Percentiles rank a stretch among this genome's conserved stretches.
Conservation (phyloP, 2,888 invertebrate species). For the Orthonychiurus folsomi region DNA sequence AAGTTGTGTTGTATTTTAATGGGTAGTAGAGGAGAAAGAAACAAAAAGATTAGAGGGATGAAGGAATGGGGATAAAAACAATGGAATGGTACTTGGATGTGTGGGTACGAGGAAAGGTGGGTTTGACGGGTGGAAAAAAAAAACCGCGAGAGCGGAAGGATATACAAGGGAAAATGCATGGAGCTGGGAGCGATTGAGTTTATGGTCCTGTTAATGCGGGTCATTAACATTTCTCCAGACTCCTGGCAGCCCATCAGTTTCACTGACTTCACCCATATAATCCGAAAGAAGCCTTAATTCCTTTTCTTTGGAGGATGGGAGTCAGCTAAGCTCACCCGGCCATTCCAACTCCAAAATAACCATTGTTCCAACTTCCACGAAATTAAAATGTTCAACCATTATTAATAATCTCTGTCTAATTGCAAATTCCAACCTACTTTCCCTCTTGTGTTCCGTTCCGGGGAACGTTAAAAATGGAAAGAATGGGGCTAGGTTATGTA, state of each 20-base stretch:
- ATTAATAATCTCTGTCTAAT: background rate
- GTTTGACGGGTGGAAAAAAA: background rate
- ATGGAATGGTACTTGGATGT: too few species aligned
- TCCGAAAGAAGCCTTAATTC: too few species aligned
- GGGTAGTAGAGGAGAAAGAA: background rate
- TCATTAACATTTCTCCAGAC: background rate
- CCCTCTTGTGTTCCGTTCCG: too few species aligned
- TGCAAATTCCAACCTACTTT: background rate
- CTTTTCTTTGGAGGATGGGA: too few species aligned
- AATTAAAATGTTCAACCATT: background rate
- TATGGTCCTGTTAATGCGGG: slow-evolving; percentile 1
- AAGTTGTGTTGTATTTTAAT: too few species aligned
- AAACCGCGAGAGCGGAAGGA: background rate
- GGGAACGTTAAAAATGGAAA: too few species aligned
- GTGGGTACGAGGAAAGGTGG: too few species aligned
- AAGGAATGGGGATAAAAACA: background rate
- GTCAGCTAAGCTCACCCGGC: too few species aligned
- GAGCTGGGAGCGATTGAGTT: background rate
- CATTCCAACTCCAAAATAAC: too few species aligned
- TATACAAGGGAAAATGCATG: background rate
- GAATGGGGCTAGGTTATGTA: too few species aligned
- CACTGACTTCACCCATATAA: background rate
- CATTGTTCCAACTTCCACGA: too few species aligned
- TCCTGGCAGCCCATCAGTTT: background rate
- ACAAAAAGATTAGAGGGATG: background rate